These are phyloP conservation scores for Aegypius monachus DNA, from an alignment of 2,113 vertebrate genomes.

Conservation along the genomic window DNA sequence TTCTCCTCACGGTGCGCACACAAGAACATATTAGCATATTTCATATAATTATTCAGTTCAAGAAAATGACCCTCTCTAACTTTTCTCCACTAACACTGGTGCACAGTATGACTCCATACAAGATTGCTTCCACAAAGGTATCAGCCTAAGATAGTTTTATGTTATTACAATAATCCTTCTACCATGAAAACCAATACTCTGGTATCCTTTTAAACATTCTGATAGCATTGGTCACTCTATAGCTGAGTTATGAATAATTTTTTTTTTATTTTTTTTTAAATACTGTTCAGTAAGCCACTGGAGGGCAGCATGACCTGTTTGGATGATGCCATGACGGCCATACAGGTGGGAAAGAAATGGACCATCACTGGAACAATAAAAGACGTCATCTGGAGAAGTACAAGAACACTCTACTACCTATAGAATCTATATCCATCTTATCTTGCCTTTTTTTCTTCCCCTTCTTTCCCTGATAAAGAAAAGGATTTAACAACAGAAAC, in stretches of 20 bases:
- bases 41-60: background rate
- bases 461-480: background rate
- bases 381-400: background rate
- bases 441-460: background rate
- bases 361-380: background rate
- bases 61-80: background rate
- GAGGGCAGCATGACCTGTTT: constrained; percentile 52
- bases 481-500: background rate
- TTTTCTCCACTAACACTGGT: background rate
- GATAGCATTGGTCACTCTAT: background rate
- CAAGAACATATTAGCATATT: background rate
- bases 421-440: background rate
- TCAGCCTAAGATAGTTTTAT: background rate
- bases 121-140: background rate
- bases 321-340: background rate
- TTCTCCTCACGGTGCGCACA: background rate
- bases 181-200: background rate
- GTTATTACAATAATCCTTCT: background rate
- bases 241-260: background rate
- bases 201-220: background rate
- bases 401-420: background rate
- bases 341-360: background rate
- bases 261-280: background rate
- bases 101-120: background rate
- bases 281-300: constrained; percentile 2